phyloP scores from a whole-genome alignment of 2,797 vertebrate species.

The Eulemur coronatus region DNA sequence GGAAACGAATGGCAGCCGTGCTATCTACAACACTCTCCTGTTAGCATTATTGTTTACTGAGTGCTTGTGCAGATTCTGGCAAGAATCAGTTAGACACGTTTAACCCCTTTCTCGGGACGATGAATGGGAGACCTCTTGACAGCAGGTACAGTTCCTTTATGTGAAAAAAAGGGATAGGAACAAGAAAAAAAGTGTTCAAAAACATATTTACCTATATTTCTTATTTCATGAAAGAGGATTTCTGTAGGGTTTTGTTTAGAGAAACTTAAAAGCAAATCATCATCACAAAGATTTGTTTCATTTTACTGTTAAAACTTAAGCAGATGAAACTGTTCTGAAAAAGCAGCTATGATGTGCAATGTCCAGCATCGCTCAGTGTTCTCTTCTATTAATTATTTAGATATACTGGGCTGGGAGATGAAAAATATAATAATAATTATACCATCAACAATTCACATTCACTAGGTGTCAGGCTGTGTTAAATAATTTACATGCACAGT shows the following conservation, averaged over 20 bases:
- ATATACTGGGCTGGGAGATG: background rate
- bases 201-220: background rate
- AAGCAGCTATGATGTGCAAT: background rate
- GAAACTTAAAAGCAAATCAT: background rate
- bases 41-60: background rate
- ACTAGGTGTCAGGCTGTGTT: background rate
- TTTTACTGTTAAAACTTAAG: background rate
- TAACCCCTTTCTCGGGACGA: background rate
- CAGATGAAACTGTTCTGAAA: background rate
- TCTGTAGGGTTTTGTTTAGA: background rate
- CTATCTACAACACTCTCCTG: background rate
- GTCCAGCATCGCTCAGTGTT: background rate
- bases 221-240: background rate
- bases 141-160: background rate
- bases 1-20: background rate
- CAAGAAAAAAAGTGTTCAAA: background rate
- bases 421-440: background rate
- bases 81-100: background rate
- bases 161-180: background rate
- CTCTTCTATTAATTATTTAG: conserved; percentile 38
- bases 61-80: background rate
- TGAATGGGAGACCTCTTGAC: background rate
- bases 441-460: background rate
- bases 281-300: background rate
- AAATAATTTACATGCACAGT: conserved; percentile 27